Base-by-base conservation (phyloP, 2,113 vertebrate species). In the Drymodes brunneopygia region DNA sequence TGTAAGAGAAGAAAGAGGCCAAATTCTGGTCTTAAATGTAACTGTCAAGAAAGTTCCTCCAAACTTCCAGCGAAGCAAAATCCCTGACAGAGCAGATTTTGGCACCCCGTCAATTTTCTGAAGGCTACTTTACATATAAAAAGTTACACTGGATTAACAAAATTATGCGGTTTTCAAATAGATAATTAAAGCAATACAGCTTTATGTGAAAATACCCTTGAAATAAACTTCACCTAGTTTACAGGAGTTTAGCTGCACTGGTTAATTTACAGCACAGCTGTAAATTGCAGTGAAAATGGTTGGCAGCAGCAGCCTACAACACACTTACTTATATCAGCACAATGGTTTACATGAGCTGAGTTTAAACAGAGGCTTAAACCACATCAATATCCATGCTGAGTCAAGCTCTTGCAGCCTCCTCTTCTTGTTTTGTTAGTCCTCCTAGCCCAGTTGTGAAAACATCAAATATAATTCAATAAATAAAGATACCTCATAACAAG, bases 101-200 rank as follows among this genome's bases (percentile, higher is more conserved):
- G 94, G 93, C 85, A 0, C 67, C 15, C 64, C 0, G 2, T 84
- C 93, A 95, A 56, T 93, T 90, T 96, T 96, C 90, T 95, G 80
- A 97, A 87, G 75, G 94, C 72, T 96, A 78, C 85, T 95, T 96
- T 97, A 74, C 95, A 97, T 95, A 95, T 95, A 97, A 95, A 94
- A 96, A 97, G 90, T 96, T 95, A 74, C 69, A 86, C 90, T 74
- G 86, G 79, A 86, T 96, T 96, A 97, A 96, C 88, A 95, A 95
- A 95, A 97, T 95, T 82, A 86, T 81, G 93, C 9, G 93, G 93
- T 94, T 95, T 97, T 84, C 83, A 96, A 96, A 88, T 40, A 90
- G 85, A 94, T 94, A 96, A 96, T 97, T 97, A 97, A 96, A 97
- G 85, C 86, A 96, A 92, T 93, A 81, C 79, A 74, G 88, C 88